These are phyloP conservation scores for Labroides dimidiatus DNA, from an alignment of 2,797 vertebrate genomes.

Conservation along the genomic window DNA sequence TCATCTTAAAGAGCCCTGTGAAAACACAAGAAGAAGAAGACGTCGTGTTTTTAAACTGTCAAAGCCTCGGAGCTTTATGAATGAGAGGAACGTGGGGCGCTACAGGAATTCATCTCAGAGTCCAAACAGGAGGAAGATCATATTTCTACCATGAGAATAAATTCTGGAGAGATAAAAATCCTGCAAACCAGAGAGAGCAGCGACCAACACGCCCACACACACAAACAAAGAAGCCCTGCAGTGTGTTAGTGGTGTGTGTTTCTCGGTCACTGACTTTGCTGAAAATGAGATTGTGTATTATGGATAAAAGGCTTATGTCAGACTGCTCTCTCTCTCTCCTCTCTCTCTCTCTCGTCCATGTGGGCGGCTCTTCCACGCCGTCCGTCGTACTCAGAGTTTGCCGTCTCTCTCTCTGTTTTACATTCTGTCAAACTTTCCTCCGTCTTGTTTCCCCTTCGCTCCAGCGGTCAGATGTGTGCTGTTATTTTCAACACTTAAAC, in stretches of 20 bases:
- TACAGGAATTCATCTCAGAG: too few species aligned
- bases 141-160: too few species aligned
- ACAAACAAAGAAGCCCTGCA: not conserved
- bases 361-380: not conserved
- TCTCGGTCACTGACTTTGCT: slow-evolving; percentile 37
- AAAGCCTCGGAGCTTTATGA: too few species aligned
- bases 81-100: too few species aligned
- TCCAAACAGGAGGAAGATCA: too few species aligned
- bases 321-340: not conserved
- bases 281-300: slow-evolving; percentile 14
- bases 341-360: not conserved
- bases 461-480: not conserved
- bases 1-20: too few species aligned
- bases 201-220: slow-evolving; percentile 1
- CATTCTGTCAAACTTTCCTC: not conserved
- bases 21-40: too few species aligned
- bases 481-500: not conserved
- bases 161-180: not conserved
- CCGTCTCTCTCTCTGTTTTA: not conserved
- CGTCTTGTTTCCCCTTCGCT: not conserved
- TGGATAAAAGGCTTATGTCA: slow-evolving; percentile 30
- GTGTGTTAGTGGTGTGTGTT: slow-evolving; percentile 23
- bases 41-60: too few species aligned
- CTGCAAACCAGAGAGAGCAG: not conserved
- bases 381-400: slow-evolving; percentile 2